phyloP scores from a whole-genome alignment of 2,888 invertebrate species.

The Protula sp. region DNA sequence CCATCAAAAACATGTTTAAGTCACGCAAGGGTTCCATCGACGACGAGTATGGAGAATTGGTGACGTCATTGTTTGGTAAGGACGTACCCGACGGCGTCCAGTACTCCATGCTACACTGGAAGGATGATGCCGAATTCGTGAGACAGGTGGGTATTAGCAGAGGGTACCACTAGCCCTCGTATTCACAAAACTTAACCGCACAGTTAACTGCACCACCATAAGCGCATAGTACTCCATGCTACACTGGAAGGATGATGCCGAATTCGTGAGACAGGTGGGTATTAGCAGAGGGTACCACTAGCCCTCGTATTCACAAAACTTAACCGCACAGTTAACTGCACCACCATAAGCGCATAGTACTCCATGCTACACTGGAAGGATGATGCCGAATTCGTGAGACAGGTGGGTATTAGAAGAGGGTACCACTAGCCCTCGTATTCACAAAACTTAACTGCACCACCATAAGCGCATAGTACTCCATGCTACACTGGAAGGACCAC shows the following conservation, averaged over 20 bases:
- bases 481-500: constrained; percentile 11
- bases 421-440: too few species aligned
- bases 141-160: too few species aligned
- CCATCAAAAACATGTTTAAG: constrained; percentile 6
- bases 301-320: too few species aligned
- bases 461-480: too few species aligned
- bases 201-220: too few species aligned
- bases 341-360: too few species aligned
- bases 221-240: constrained; percentile 8
- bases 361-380: constrained; percentile 9
- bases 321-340: too few species aligned
- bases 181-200: too few species aligned
- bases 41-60: constrained; percentile 2
- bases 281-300: too few species aligned
- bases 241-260: constrained; percentile 13
- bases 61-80: constrained; percentile 2
- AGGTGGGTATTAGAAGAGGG: too few species aligned
- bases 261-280: constrained; percentile 20
- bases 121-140: constrained; percentile 14
- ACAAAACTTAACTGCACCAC: too few species aligned
- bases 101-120: constrained; percentile 11
- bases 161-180: too few species aligned
- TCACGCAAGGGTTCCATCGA: constrained; percentile 2
- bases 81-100: constrained; percentile 5
- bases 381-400: constrained; percentile 18